phyloP scores from a whole-genome alignment of 2,888 invertebrate genomes.

The Drosophila quasianomalipes region DNA sequence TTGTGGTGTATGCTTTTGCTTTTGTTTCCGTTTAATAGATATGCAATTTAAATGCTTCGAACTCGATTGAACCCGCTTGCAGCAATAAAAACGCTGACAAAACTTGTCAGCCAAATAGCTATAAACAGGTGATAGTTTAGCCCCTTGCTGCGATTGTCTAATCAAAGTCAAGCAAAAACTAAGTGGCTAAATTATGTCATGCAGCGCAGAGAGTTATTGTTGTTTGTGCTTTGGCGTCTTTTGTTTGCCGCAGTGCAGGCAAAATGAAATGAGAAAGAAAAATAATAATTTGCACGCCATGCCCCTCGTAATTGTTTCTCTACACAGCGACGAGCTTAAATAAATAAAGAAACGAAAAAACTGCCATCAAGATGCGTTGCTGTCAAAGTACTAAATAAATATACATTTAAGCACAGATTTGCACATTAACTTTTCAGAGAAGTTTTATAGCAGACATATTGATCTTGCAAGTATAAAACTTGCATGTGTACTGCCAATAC shows the following conservation, averaged over 20 bases:
- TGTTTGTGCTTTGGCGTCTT: constrained; percentile 40
- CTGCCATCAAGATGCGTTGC: not conserved
- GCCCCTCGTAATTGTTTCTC: constrained; percentile 56
- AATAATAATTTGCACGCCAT: constrained; percentile 41
- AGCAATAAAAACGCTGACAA: constrained; percentile 36
- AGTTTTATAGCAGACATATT: not conserved
- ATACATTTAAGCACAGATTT: not conserved
- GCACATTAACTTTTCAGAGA: not conserved
- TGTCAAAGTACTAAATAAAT: not conserved
- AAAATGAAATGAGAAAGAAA: constrained; percentile 41
- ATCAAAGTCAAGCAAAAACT: constrained; percentile 64
- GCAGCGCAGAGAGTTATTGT: constrained; percentile 24
- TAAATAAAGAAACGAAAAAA: constrained; percentile 27
- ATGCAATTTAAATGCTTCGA: constrained; percentile 62
- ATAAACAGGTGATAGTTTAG: constrained; percentile 30
- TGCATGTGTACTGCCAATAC: not conserved
- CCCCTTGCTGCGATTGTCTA: constrained; percentile 57
- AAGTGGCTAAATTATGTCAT: constrained; percentile 75
- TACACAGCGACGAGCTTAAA: constrained; percentile 16
- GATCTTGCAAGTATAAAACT: not conserved
- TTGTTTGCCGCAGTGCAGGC: constrained; percentile 63
- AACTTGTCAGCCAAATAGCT: constrained; percentile 34
- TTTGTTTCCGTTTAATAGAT: constrained; percentile 44
- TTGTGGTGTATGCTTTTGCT: constrained; percentile 23
- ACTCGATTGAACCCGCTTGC: constrained; percentile 65